Percentiles rank a stretch among this genome's conserved stretches.
phyloP scores from a whole-genome alignment of 2,113 vertebrate species.

The Hippocampus mohnikei region DNA sequence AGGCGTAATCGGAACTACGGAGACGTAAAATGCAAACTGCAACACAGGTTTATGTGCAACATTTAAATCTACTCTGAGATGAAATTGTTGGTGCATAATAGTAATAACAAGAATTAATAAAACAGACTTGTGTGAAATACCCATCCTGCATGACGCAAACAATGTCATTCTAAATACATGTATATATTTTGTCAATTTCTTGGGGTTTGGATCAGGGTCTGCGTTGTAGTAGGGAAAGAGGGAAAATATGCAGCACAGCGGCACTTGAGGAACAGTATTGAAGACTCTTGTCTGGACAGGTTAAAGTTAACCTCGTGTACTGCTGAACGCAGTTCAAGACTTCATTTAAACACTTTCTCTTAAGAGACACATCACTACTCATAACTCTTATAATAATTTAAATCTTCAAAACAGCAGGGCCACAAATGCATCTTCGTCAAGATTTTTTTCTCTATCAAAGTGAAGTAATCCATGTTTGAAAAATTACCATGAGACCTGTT shows the following conservation, averaged over 20 bases:
- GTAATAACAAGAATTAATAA: background rate
- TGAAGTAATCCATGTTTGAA: slow-evolving; percentile 2
- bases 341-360: background rate
- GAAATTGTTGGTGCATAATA: background rate
- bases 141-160: background rate
- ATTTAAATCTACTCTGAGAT: background rate
- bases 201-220: background rate
- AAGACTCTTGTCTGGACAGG: no score
- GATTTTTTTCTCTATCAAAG: background rate
- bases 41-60: background rate
- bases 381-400: background rate
- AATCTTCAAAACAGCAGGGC: background rate
- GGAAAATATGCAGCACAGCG: no score
- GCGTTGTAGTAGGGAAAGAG: no score
- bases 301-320: background rate
- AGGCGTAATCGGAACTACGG: background rate
- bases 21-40: background rate
- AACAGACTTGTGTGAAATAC: background rate
- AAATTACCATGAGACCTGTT: slow-evolving; percentile 1
- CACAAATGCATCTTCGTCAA: background rate
- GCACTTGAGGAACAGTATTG: no score
- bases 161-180: background rate
- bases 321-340: background rate
- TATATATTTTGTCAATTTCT: background rate
- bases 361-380: background rate